A percentile compares a stretch with the other conserved stretches of the same genome.
Conservation (phyloP, 2,113 vertebrate species). For the Eclectus roratus region DNA sequence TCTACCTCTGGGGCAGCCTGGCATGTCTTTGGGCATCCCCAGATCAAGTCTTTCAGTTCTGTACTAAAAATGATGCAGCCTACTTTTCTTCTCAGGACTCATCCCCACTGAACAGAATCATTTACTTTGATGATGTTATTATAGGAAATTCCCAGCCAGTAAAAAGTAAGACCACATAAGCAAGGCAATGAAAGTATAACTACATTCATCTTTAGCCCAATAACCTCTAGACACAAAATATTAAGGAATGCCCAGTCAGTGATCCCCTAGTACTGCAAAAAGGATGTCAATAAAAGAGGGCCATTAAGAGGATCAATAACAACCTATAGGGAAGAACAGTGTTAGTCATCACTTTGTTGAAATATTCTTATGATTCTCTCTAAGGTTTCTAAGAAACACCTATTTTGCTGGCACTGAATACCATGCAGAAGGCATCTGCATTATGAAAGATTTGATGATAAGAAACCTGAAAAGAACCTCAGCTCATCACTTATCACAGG, state of each 20-base stretch:
- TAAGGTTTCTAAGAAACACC: not conserved
- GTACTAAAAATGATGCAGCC: not conserved
- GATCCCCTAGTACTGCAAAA: not conserved
- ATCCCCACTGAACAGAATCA: not conserved
- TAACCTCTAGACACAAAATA: not conserved
- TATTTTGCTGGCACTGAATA: not conserved
- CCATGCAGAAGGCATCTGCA: not conserved
- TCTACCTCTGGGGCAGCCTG: not conserved
- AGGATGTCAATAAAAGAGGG: not conserved
- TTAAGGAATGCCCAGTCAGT: not conserved
- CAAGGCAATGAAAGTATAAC: not conserved
- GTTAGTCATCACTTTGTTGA: not conserved
- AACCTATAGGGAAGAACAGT: not conserved
- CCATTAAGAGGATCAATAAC: not conserved
- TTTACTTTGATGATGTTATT: not conserved
- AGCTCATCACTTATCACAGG: not conserved
- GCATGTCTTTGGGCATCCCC: not conserved
- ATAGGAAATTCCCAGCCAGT: not conserved
- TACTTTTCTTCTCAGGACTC: not conserved
- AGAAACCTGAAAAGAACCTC: not conserved
- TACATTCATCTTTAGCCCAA: not conserved
- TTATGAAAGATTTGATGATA: not conserved
- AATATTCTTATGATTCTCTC: not conserved
- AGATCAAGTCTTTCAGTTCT: not conserved
- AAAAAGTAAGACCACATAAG: not conserved